Percentiles rank a stretch among this genome's conserved stretches.
phyloP scores from a whole-genome alignment of 2,797 vertebrate species.

The Gephyroberyx darwinii region DNA sequence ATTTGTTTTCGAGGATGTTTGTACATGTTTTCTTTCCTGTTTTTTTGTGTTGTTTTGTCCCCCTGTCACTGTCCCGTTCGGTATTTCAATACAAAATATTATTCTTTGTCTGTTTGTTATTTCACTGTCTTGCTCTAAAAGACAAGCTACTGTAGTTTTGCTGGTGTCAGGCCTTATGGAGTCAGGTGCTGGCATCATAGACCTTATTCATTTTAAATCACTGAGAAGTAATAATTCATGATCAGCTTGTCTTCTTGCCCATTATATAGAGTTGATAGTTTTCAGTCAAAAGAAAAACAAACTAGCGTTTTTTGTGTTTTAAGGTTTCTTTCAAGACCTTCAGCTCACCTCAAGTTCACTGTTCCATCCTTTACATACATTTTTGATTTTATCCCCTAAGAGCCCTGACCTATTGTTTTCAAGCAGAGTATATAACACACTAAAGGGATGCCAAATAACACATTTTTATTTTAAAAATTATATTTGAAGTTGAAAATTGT shows the following conservation, averaged over 20 bases:
- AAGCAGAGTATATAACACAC: too few relatives aligned
- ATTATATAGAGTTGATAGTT: neutral
- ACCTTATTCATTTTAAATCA: neutral
- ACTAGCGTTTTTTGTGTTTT: neutral
- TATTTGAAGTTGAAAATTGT: too few relatives aligned
- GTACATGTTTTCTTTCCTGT: conserved; percentile 80
- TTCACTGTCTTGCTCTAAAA: conserved; percentile 15
- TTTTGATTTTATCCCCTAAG: too few relatives aligned
- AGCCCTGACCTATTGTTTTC: too few relatives aligned
- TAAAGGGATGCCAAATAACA: too few relatives aligned
- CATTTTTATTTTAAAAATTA: too few relatives aligned
- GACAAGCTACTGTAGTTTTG: neutral
- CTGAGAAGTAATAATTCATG: neutral
- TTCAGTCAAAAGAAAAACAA: neutral
- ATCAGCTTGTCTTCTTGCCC: neutral
- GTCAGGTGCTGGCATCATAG: neutral
- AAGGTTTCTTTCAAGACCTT: neutral
- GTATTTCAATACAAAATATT: conserved; percentile 83
- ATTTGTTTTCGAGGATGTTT: conserved; percentile 80
- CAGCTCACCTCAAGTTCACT: neutral
- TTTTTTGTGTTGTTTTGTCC: conserved; percentile 67
- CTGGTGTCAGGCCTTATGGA: neutral
- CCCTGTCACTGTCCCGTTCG: conserved; percentile 67
- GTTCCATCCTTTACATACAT: neutral
- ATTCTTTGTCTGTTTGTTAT: conserved; percentile 70